These are phyloP conservation scores for Drosophila ohnishii DNA, from an alignment of 1,140 invertebrate species.

Conservation along the genomic window DNA sequence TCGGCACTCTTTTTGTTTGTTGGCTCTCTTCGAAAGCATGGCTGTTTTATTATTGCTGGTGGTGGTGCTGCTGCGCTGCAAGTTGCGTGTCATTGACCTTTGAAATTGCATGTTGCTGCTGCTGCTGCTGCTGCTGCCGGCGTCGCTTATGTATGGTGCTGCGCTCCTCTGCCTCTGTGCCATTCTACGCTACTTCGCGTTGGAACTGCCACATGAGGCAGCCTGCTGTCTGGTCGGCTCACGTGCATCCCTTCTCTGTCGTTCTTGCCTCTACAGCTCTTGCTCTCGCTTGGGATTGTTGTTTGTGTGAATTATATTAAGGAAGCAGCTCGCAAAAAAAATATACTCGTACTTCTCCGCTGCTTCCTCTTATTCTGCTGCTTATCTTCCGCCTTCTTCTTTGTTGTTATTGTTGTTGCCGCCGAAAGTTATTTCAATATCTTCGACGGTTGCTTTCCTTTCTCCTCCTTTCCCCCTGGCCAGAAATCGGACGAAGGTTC, in stretches of 20 bases:
- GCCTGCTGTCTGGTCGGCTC: slow-evolving; percentile 52
- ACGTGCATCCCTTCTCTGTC: slow-evolving; percentile 51
- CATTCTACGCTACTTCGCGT: slow-evolving; percentile 77
- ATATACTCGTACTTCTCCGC: slow-evolving; percentile 2
- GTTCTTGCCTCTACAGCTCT: not conserved
- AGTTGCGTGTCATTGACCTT: slow-evolving; percentile 81
- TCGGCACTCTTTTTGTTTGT: slow-evolving; percentile 24
- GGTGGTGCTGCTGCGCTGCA: slow-evolving; percentile 56
- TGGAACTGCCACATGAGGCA: slow-evolving; percentile 62
- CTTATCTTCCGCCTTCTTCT: slow-evolving; percentile 65
- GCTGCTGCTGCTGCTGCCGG: slow-evolving; percentile 26
- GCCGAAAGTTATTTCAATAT: slow-evolving; percentile 75
- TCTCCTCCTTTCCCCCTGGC: not conserved
- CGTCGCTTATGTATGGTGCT: slow-evolving; percentile 50
- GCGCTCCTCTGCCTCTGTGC: slow-evolving; percentile 45
- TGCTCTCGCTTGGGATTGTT: slow-evolving; percentile 15
- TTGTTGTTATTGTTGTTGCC: slow-evolving; percentile 37
- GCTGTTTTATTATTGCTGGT: slow-evolving; percentile 11
- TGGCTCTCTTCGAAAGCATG: slow-evolving; percentile 20
- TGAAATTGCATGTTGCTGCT: slow-evolving; percentile 77
- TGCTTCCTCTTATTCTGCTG: slow-evolving; percentile 7
- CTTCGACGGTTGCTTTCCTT: slow-evolving; percentile 20
- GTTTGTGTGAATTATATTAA: slow-evolving; percentile 70
- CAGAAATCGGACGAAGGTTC: not conserved
- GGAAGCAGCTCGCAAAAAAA: slow-evolving; percentile 45